Percentiles rank a stretch among this genome's conserved stretches.
These are phyloP conservation scores for Scaptomyza tumidula DNA, from an alignment of 2,888 invertebrate genomes.

Conservation along the genomic window DNA sequence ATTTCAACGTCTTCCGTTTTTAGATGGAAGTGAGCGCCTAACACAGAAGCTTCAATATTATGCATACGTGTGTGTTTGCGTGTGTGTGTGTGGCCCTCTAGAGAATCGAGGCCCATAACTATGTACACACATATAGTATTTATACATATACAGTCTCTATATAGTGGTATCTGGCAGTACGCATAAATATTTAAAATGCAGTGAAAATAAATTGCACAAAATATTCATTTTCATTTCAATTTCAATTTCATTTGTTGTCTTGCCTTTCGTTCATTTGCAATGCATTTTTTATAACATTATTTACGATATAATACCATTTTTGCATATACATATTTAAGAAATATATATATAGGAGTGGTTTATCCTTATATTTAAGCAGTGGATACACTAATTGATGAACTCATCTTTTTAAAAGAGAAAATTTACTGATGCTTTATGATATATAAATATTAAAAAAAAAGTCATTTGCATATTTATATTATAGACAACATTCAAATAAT, in stretches of 20 bases:
- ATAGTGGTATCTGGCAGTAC: conserved; percentile 14
- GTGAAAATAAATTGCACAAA: conserved; percentile 60
- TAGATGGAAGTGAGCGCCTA: conserved; percentile 40
- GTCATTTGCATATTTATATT: not conserved
- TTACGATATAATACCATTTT: conserved; percentile 12
- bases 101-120: conserved; percentile 54
- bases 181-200: conserved; percentile 76
- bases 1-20: conserved; percentile 30
- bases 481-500: not conserved
- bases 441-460: not conserved
- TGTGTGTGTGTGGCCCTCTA: conserved; percentile 24
- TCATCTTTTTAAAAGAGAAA: no score
- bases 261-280: conserved; percentile 26
- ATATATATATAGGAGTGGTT: not conserved
- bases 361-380: not conserved
- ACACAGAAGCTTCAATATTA: conserved; percentile 43
- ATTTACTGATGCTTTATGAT: no score
- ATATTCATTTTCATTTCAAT: conserved; percentile 75
- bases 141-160: conserved; percentile 9
- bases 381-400: no score
- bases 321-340: not conserved
- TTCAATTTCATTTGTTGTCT: conserved; percentile 62
- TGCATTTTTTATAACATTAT: conserved; percentile 21
- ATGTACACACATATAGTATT: conserved; percentile 17
- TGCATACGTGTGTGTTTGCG: conserved; percentile 15